phyloP scores from a whole-genome alignment of 2,797 vertebrate species.

The Cyprinodon diabolis region DNA sequence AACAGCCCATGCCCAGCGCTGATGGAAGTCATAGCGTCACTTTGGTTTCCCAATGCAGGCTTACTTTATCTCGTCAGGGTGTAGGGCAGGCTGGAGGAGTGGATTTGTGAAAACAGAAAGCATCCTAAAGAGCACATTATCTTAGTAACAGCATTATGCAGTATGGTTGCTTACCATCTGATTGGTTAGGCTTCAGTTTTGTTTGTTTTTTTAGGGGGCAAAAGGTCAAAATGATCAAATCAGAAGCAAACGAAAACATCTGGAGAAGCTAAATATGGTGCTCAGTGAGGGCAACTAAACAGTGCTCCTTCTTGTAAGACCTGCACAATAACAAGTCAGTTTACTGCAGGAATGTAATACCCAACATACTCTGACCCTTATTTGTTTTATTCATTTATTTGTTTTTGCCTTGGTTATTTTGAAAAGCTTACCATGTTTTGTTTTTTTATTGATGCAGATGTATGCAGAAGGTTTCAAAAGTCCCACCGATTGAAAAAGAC shows the following conservation, averaged over 20 bases:
- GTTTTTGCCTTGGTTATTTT: not conserved
- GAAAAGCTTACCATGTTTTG: not conserved
- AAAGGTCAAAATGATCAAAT: not conserved
- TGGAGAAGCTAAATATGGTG: not conserved
- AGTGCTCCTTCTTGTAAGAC: not conserved
- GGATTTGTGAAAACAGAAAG: no score
- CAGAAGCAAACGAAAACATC: not conserved
- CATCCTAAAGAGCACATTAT: no score
- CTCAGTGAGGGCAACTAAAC: not conserved
- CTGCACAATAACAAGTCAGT: not conserved
- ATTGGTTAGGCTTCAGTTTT: not conserved
- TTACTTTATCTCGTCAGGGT: no score
- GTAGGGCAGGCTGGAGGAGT: no score
- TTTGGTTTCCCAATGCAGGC: no score
- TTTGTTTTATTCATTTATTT: not conserved
- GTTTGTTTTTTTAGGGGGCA: not conserved
- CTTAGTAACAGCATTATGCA: no score
- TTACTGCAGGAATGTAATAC: not conserved
- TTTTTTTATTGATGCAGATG: not conserved
- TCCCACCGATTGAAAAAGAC: not conserved
- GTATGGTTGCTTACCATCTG: not conserved
- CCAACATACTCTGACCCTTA: not conserved
- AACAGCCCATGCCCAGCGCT: no score
- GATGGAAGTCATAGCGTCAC: no score
- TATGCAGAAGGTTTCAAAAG: not conserved